A percentile compares a stretch with the other conserved stretches of the same genome.
Evolutionary conservation across 2,888 invertebrate species (phyloP).

Genomic region (Tachina grossa): DNA sequence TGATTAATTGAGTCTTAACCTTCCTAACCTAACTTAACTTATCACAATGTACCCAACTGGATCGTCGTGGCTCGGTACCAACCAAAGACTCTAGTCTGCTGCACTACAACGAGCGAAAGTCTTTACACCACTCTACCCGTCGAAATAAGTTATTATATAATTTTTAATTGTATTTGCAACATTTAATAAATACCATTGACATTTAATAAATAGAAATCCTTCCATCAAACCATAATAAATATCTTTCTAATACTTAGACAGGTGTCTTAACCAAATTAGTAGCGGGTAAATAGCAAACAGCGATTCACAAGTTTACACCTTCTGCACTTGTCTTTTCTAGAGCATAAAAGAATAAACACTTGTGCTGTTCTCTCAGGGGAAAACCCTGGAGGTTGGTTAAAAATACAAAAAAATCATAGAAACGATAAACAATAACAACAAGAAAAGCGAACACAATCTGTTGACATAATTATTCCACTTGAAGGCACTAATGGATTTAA

Average conservation of each 20-base stretch:
- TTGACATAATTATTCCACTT: constrained; percentile 68
- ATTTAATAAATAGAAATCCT: no score
- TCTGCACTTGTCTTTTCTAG: neutral
- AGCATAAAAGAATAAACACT: constrained; percentile 18
- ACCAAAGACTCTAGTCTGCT: no score
- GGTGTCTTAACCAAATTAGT: constrained; percentile 11
- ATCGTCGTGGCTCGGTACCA: no score
- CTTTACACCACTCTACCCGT: no score
- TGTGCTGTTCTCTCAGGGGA: constrained; percentile 38
- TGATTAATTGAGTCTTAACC: no score
- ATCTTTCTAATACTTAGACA: neutral
- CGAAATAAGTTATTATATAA: no score
- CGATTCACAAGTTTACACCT: constrained; percentile 3
- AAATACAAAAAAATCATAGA: constrained; percentile 9
- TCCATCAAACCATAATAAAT: no score
- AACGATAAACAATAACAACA: neutral
- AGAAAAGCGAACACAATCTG: constrained; percentile 46
- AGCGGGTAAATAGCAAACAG: neutral
- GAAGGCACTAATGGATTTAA: constrained; percentile 63
- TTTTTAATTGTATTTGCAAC: no score
- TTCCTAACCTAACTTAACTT: no score
- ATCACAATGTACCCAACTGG: no score
- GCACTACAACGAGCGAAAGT: no score
- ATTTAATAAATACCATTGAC: no score
- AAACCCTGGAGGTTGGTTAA: constrained; percentile 51